Evolutionary conservation across 1,140 invertebrate species (phyloP), one percentile per base, ranked within the genome.

Genomic region (Aphaenogaster rudis): DNA sequence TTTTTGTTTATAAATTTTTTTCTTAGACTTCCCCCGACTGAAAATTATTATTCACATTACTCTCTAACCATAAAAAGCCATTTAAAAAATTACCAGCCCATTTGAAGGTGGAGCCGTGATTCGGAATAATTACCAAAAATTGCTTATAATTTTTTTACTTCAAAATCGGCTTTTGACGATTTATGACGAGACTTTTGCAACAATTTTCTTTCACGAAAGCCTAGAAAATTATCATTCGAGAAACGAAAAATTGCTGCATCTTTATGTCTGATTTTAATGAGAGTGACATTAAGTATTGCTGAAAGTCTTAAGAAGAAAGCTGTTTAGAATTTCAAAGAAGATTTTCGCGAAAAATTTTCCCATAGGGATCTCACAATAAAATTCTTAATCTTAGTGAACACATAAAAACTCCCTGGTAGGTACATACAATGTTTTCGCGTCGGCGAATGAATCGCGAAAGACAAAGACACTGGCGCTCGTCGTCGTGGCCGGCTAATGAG

Each of bases 401-500:
- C 52, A 57, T 21, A 45, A 81, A 85, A 76, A 91, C 45, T 33
- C 15, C 8, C 39, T 17, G 7, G 39, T 77, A 45, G 7, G 39
- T 77, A 45, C 17, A 28, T 39, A 85, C 59, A 57, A 76, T 76
- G 39, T 48, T 36, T n/a, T 72, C 28, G 80, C 50, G 13, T 84
- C 17, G 69, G 17, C 54, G 33, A 42, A 39, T 17, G 8, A 61
- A 17, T 84, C 69, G 69, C 33, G 57, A 36, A 48, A 84, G 42
- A 84, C 80, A 76, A 84, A 84, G 80, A 74, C 42, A 84, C 67
- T 54, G 48, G 28, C 66, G 52, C n/a, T 74, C 74, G 59, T 45
- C 72, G 61, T 66, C 36, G 50, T 21, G 50, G 82, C 45, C 33
- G 64, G 63, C 89, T 91, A 91, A 91, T 91, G 90, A 91, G 90